Percentiles rank a stretch among this genome's conserved stretches.
Evolutionary conservation across 2,113 vertebrate genomes (phyloP).

Genomic region (Nannospalax galili): DNA sequence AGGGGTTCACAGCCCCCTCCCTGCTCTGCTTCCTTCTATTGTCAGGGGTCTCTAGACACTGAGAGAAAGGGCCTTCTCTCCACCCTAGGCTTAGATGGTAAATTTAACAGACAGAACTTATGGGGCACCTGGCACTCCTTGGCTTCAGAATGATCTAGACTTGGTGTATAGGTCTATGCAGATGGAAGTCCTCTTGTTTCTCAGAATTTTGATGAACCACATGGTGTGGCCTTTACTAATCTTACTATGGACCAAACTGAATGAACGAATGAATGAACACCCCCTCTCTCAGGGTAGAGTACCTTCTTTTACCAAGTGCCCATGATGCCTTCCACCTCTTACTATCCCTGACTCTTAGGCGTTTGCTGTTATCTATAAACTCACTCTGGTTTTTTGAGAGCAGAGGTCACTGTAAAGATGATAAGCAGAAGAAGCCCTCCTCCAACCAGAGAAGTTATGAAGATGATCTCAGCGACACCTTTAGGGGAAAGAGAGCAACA

Average conservation of each 20-base stretch:
- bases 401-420: constrained; percentile 71
- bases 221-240: neutral
- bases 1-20: neutral
- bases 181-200: neutral
- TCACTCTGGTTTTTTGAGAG: constrained; percentile 82
- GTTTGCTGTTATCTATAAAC: constrained; percentile 61
- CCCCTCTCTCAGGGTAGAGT: neutral
- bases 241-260: neutral
- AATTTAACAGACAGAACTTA: neutral
- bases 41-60: too few species aligned
- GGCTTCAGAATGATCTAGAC: neutral
- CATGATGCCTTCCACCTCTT: neutral
- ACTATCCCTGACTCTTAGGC: neutral
- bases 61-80: neutral
- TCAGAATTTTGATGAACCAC: neutral
- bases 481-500: constrained; percentile 36
- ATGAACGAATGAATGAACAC: neutral
- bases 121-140: neutral
- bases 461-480: constrained; percentile 81
- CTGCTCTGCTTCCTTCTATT: neutral
- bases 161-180: too few species aligned
- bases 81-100: neutral
- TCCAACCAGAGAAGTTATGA: constrained; percentile 72
- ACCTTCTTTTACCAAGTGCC: neutral
- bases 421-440: constrained; percentile 79